Percentiles rank a stretch among this genome's conserved stretches.
Evolutionary conservation across 1,140 invertebrate genomes (phyloP).

Genomic region (Copidosoma floridanum): DNA sequence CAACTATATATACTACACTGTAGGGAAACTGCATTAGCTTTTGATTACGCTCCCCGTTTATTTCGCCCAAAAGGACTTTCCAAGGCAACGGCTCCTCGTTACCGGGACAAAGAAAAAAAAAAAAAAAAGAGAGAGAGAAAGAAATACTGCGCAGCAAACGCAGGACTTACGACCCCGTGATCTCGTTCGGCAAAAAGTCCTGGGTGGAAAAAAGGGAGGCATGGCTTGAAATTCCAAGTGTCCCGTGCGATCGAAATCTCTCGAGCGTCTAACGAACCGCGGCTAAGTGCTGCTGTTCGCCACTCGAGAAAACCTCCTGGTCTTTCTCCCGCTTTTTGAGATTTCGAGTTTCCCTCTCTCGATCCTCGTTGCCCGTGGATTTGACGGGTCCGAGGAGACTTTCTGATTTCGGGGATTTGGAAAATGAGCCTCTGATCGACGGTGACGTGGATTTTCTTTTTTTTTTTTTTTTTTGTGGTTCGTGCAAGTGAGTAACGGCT

Average conservation of each 20-base stretch:
- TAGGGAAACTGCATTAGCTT: neutral
- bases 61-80: neutral
- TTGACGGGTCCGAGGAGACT: too few species aligned
- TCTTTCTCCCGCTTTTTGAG: neutral
- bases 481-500: neutral
- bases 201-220: too few species aligned
- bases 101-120: neutral
- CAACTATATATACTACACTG: too few species aligned
- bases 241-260: constrained; percentile 8
- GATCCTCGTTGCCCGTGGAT: too few species aligned
- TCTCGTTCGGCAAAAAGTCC: too few species aligned
- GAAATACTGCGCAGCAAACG: neutral
- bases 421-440: neutral
- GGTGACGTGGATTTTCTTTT: neutral
- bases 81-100: too few species aligned
- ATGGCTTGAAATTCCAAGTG: constrained; percentile 21
- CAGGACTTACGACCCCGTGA: too few species aligned
- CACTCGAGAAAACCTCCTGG: constrained; percentile 1
- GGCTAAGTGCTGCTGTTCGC: constrained; percentile 21
- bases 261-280: constrained; percentile 24
- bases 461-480: neutral
- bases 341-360: too few species aligned
- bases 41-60: neutral
- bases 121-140: neutral
- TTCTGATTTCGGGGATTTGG: too few species aligned